Evolutionary conservation across 2,888 invertebrate species (phyloP).

Genomic region (Aquatica leii): DNA sequence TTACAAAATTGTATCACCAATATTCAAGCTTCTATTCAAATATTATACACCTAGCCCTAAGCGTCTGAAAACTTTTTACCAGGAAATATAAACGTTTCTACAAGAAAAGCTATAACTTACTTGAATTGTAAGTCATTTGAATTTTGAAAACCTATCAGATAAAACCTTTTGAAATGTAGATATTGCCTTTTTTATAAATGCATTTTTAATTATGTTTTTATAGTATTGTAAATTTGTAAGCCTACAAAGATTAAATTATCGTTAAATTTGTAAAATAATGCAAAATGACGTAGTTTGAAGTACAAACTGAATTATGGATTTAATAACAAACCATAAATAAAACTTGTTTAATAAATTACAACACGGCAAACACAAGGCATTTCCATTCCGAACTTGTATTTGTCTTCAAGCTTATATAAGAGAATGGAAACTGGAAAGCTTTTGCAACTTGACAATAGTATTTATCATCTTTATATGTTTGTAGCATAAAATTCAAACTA

Average conservation of each 20-base stretch:
- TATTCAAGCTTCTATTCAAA: constrained; percentile 27
- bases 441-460: constrained; percentile 35
- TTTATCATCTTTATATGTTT: constrained; percentile 37
- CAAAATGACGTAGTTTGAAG: constrained; percentile 38
- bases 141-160: constrained; percentile 9
- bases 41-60: constrained; percentile 23
- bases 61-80: constrained; percentile 17
- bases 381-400: constrained; percentile 39
- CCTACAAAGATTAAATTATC: neutral
- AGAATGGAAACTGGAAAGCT: constrained; percentile 36
- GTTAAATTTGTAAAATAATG: no score
- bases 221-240: neutral
- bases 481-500: constrained; percentile 34
- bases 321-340: constrained; percentile 43
- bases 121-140: constrained; percentile 14
- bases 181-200: constrained; percentile 1
- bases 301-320: constrained; percentile 41
- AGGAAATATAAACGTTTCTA: constrained; percentile 20
- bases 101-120: constrained; percentile 11
- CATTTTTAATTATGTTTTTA: neutral
- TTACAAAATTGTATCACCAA: constrained; percentile 26
- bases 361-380: constrained; percentile 37
- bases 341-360: constrained; percentile 42
- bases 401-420: constrained; percentile 39
- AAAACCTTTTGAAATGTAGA: constrained; percentile 3